These are phyloP conservation scores for Valencia hispanica DNA, from an alignment of 2,797 vertebrate species.

Conservation along the genomic window DNA sequence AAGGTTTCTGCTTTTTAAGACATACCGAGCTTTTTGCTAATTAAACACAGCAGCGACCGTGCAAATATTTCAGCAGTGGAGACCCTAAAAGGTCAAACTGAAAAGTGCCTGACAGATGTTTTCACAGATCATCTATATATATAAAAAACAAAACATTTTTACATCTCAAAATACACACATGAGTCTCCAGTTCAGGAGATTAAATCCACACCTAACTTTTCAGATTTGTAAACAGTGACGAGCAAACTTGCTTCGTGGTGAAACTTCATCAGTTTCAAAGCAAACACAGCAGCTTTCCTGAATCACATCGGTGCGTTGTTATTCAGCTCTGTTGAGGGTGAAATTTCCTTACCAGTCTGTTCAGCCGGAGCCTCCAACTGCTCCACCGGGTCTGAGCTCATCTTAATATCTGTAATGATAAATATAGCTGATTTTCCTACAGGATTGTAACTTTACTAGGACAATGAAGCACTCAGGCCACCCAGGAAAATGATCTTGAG, in stretches of 20 bases:
- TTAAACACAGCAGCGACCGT: neutral
- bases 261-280: constrained; percentile 6
- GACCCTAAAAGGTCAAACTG: neutral
- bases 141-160: neutral
- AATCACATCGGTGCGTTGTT: neutral
- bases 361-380: constrained; percentile 84
- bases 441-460: constrained; percentile 85
- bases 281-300: constrained; percentile 11
- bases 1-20: constrained; percentile 1
- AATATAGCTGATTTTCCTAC: constrained; percentile 92
- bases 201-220: neutral
- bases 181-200: neutral
- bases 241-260: neutral
- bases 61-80: neutral
- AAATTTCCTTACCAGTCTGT: constrained; percentile 87
- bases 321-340: constrained; percentile 2
- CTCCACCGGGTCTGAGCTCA: constrained; percentile 91
- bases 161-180: neutral
- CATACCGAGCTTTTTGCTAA: neutral
- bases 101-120: neutral
- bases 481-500: constrained; percentile 89
- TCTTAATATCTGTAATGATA: constrained; percentile 94
- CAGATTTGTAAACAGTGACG: neutral
- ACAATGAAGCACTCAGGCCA: constrained; percentile 73
- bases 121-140: neutral